A percentile compares a stretch with the other conserved stretches of the same genome.
These are phyloP conservation scores for Eupithecia inturbata DNA, from an alignment of 2,888 invertebrate genomes.

Conservation along the genomic window DNA sequence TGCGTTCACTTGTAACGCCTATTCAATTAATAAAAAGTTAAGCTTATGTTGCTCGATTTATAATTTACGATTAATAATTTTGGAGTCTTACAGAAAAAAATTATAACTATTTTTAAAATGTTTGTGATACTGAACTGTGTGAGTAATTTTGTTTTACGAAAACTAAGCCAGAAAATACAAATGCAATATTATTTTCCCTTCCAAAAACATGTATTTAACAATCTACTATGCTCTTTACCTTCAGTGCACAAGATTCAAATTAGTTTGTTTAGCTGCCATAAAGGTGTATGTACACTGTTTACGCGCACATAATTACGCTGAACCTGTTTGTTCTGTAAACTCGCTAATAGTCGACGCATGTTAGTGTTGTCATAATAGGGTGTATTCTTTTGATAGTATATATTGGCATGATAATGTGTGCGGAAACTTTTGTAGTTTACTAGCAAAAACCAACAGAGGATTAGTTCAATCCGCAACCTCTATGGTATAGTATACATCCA, in stretches of 20 bases:
- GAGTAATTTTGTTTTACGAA: background rate
- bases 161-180: background rate
- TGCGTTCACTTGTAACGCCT: background rate
- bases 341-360: slow-evolving; percentile 31
- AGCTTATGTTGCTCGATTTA: background rate
- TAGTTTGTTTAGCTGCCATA: slow-evolving; percentile 6
- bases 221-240: background rate
- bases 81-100: no score
- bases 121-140: no score
- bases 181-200: background rate
- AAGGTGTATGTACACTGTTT: slow-evolving; percentile 27
- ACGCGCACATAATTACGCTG: slow-evolving; percentile 27
- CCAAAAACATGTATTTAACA: background rate
- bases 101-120: no score
- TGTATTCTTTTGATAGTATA: background rate
- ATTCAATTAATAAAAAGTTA: background rate
- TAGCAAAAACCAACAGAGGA: background rate
- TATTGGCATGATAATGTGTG: background rate
- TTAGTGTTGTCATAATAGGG: background rate
- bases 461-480: background rate
- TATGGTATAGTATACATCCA: background rate
- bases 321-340: slow-evolving; percentile 33
- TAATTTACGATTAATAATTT: background rate
- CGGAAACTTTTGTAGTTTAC: background rate
- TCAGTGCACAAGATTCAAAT: background rate